A percentile compares a stretch with the other conserved stretches of the same genome.
Conservation (phyloP, 2,797 vertebrate genomes). For the Rhynchonycteris naso region DNA sequence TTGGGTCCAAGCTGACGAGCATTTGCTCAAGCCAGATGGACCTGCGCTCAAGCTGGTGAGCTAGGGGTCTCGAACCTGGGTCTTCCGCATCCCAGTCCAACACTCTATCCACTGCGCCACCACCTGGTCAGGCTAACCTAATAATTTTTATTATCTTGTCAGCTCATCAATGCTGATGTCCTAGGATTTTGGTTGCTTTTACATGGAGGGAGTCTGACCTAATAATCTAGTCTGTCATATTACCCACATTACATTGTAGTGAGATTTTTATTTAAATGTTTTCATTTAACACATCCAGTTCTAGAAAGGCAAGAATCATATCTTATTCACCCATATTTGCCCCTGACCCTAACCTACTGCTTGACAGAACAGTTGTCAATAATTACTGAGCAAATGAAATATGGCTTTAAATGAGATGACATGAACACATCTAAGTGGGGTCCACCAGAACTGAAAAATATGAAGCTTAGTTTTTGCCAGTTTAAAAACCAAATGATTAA, state of each 20-base stretch:
- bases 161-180: conserved; percentile 19
- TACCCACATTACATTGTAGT: conserved; percentile 28
- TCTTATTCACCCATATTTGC: neutral
- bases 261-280: conserved; percentile 41
- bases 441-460: neutral
- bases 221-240: conserved; percentile 15
- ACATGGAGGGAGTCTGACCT: neutral
- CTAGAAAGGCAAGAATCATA: neutral
- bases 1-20: too few species aligned
- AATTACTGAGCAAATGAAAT: conserved; percentile 14
- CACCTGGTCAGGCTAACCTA: too few species aligned
- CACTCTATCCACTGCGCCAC: too few species aligned
- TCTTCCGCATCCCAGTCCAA: too few species aligned
- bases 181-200: conserved; percentile 32
- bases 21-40: too few species aligned
- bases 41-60: too few species aligned
- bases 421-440: neutral
- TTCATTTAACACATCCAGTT: conserved; percentile 19
- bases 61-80: too few species aligned
- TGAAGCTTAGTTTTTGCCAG: conserved; percentile 18
- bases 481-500: conserved; percentile 2
- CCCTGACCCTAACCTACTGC: neutral
- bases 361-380: neutral
- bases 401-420: neutral
- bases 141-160: conserved; percentile 41